Base-by-base conservation (phyloP, 2,797 vertebrate species). In the Hylomyscus alleni region DNA sequence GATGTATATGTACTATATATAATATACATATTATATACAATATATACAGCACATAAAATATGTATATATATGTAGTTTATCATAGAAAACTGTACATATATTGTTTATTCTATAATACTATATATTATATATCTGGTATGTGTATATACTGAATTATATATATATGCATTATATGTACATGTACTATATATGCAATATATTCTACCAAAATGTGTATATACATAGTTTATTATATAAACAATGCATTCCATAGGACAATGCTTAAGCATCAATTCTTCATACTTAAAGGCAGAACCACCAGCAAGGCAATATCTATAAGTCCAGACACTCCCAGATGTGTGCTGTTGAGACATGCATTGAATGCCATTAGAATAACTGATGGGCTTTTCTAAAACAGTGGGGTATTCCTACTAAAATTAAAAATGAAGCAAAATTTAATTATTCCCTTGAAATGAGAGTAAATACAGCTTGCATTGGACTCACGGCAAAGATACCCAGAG, bases 381-480 rank as follows among this genome's bases (percentile, higher is more conserved):
- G 1, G 62, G 24, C n/a, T 75, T 80, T 75, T 40, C 26, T 22
- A 29, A 37, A 44, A 56, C 11, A 85, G 47, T 29, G 58, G 58
- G 20, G 20, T 24, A 60, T 24, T 60, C 58, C 20, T 24, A 60
- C 58, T 60, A 60, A 60, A 60, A 24, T 24, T 60, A 60, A 60
- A 60, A 60, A 22, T 60, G 50, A 92, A 83, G 67, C 6, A 34
- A 65, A 84, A 10, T 47, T 86, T 22, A 67, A 62, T 85, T 58
- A 10, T 92, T 81, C 26, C 44, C 58, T 73, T 95, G 56, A 92
- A 84, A n/a, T 52, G 37, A 12, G 3, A 52, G 29, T 24, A 93
- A 88, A 72, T 54, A 75, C 37, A 94, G n/a, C 34, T 90, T 86
- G 50, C 56, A 54, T 3, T 72, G 82, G 87, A 89, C 50, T 50